Conservation (phyloP, 2,888 invertebrate genomes). For the Zelleria hepariella region DNA sequence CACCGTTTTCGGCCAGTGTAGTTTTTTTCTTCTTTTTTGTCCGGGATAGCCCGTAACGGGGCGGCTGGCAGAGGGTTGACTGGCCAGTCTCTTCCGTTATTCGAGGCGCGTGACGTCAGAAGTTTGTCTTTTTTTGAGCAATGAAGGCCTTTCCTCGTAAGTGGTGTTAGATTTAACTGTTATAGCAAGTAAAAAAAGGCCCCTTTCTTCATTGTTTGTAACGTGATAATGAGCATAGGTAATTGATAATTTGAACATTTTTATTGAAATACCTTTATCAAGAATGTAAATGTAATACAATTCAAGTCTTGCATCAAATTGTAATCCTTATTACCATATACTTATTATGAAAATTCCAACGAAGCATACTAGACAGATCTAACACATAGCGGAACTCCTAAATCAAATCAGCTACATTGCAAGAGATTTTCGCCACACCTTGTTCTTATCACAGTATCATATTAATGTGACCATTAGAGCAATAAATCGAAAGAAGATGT, state of each 20-base stretch:
- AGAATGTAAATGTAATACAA: too few relatives aligned
- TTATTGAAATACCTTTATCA: too few relatives aligned
- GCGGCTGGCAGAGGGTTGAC: constrained; percentile 17
- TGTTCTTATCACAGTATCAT: background rate
- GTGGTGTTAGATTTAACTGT: background rate
- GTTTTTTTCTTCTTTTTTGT: constrained; percentile 16
- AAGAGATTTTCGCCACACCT: background rate
- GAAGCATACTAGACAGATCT: too few relatives aligned
- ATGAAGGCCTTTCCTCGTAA: background rate
- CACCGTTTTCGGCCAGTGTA: background rate
- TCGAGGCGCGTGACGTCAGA: constrained; percentile 32
- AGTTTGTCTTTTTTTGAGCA: constrained; percentile 12
- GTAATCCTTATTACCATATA: too few relatives aligned
- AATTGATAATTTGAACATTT: too few relatives aligned
- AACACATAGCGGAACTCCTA: too few relatives aligned
- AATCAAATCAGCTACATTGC: background rate
- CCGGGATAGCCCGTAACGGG: constrained; percentile 6
- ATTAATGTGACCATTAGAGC: background rate
- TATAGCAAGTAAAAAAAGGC: background rate
- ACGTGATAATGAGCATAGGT: too few relatives aligned
- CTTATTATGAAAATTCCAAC: too few relatives aligned
- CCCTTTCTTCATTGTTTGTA: background rate
- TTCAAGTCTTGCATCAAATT: background rate
- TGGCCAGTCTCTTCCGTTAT: constrained; percentile 27
- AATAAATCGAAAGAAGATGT: background rate